These are phyloP conservation scores for Tachysurus vachellii DNA, from an alignment of 2,113 vertebrate species.

Conservation along the genomic window DNA sequence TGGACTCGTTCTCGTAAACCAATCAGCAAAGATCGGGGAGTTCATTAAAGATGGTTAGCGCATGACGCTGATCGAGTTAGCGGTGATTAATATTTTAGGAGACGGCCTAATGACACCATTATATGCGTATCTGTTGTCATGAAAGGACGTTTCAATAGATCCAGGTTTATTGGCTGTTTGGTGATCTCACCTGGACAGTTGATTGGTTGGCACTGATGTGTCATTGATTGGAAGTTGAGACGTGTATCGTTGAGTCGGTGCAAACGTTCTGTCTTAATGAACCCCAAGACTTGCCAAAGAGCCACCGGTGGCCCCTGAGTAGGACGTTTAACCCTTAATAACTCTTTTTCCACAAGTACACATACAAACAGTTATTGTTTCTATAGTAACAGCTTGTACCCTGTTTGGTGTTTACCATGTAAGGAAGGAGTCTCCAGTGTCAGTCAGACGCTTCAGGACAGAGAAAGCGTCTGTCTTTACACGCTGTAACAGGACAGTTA, in stretches of 20 bases:
- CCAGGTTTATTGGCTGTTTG: conserved; percentile 32
- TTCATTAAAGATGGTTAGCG: conserved; percentile 36
- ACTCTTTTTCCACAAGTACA: background rate
- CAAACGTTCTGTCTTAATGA: background rate
- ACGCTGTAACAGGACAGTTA: background rate
- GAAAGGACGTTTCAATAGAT: conserved; percentile 29
- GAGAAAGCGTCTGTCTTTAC: background rate
- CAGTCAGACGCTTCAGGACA: background rate
- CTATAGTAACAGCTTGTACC: background rate
- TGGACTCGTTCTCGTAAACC: conserved; percentile 39
- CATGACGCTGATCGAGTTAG: conserved; percentile 50
- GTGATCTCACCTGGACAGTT: conserved; percentile 50
- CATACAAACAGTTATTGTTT: background rate
- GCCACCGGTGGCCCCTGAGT: background rate
- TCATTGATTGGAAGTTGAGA: conserved; percentile 26
- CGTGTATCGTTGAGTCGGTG: background rate
- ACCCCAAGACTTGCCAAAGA: background rate
- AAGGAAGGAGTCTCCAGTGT: background rate
- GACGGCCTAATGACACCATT: conserved; percentile 50
- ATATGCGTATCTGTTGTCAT: conserved; percentile 52
- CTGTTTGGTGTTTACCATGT: background rate
- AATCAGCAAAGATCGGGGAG: conserved; percentile 45
- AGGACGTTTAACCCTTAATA: background rate
- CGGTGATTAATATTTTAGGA: conserved; percentile 56
- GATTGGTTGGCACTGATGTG: background rate